Evolutionary conservation across 2,113 vertebrate species (phyloP), one percentile per base, ranked within the genome.

Genomic region (Talpa occidentalis): DNA sequence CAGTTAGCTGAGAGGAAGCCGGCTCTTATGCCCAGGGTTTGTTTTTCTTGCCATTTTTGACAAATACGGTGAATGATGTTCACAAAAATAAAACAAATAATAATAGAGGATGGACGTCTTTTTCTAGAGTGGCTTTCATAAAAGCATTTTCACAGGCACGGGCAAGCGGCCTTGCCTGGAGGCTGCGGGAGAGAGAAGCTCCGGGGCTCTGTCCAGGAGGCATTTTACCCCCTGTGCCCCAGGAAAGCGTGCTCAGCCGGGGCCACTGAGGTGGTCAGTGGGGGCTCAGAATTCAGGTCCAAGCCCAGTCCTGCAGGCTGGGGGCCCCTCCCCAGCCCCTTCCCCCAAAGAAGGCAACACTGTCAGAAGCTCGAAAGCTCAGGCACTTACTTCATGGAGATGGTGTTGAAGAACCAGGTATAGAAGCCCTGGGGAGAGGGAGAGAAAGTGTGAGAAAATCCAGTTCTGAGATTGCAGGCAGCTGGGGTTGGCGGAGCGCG

Each of bases 381-480:
- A 72, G 96, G 97, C 98, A 99, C 99, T 99, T 99, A 99, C 99
- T 99, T 99, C 99, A 99, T 99, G 96, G 99, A 98, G 98, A 99
- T 98, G 97, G 99, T 99, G 87, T 99, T 99, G 96, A 99, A 97
- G 69, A 99, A 98, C 99, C 99, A 99, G 72, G 99, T 99, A 97
- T 99, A 99, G 98, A 99, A 99, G 90, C 99, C 99, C 99, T 99
- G 96, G 22, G 98, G 97, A 79, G 59, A 79, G 96, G 95, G 32
- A 94, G 74, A 96, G 44, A 95, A 66, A 76, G 0, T 0, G 32
- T 95, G 78, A 97, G 94, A 76, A 73, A 47, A 59, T 6, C 21
- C 56, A 5, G 44, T 44, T 42, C 16, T 5, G 73, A 19, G 66
- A 44, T n/a, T 35, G 30, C 10, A 7, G 86, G 40, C 28, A 2